Evolutionary conservation across 2,113 vertebrate species (phyloP), one percentile per base, ranked within the genome.

Genomic region (Cyanocitta stelleri): DNA sequence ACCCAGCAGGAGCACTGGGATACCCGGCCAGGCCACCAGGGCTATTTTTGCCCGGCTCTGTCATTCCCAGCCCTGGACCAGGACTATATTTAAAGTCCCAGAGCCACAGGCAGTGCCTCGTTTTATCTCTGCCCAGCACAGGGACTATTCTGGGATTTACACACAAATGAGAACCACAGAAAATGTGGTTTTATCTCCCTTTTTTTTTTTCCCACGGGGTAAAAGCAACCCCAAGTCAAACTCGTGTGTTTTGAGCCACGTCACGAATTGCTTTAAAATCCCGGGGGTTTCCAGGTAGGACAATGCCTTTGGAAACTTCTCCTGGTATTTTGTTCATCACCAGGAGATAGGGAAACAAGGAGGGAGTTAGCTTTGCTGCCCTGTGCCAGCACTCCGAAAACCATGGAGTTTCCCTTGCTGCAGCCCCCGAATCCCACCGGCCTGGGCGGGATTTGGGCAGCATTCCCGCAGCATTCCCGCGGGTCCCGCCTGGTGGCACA

Each of bases 21-120:
- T 43, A 24, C 63, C 22, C 4, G 1, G 80, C 77, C 96, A 85
- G 76, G 54, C 85, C 97, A 94, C 59, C 39, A 12, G 81, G 80
- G 97, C 93, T 97, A 97, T 98, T 98, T 98, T 97, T 98, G 97
- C 96, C 89, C 16, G 22, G 71, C 69, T 78, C 93, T 97, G 93
- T 93, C 93, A 96, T 96, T 97, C 94, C 97, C 86, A 96, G 92
- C 81, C 87, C 66, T 0, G 44, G 78, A 44, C 79, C 96, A 97
- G 83, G 33, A 79, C 96, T 97, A 94, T 89, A 97, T 95, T 97
- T 96, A 97, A 97, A 95, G 58, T 64, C 69, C 95, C 83, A 71
- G 93, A 93, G 44, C 35, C 73, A 16, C 0, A 21, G 68, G 74
- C 95, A 68, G 74, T 0, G 3, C n/a, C 64, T 85, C 68, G 7